Evolutionary conservation across 2,113 vertebrate genomes (phyloP).

Genomic region (Trinectes maculatus): DNA sequence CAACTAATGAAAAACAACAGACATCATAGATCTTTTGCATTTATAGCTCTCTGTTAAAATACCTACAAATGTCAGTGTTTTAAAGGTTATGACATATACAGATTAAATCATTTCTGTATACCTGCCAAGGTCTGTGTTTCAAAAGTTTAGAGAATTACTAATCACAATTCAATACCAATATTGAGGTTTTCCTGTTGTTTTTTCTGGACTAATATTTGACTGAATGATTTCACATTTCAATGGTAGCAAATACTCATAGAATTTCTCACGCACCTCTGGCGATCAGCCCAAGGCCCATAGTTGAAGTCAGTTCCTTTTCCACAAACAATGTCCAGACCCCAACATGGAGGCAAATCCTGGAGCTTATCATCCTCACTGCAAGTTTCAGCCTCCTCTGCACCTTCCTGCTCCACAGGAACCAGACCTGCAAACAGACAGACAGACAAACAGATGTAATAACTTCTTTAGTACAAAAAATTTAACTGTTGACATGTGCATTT

Average conservation of each 20-base stretch:
- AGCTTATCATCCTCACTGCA: conserved; percentile 90
- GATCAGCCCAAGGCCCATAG: conserved; percentile 97
- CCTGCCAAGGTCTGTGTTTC: not conserved
- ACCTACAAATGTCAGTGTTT: not conserved
- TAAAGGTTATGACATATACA: not conserved
- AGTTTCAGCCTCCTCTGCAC: conserved; percentile 86
- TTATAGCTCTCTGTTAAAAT: not conserved
- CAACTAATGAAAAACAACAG: not conserved
- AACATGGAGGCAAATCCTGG: conserved; percentile 96
- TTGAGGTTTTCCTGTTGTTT: not conserved
- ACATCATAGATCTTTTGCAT: not conserved
- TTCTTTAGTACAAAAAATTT: not conserved
- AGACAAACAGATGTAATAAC: not conserved
- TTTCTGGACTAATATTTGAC: not conserved
- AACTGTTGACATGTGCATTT: not conserved
- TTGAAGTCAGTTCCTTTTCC: conserved; percentile 99
- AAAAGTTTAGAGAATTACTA: not conserved
- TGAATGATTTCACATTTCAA: no score
- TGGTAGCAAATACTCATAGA: not conserved
- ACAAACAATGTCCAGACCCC: conserved; percentile 98
- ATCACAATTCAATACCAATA: not conserved
- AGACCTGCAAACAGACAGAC: conserved; percentile 80
- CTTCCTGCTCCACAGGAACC: conserved; percentile 91
- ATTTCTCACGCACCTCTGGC: conserved; percentile 87
- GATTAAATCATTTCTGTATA: no score